Conservation (phyloP, 2,797 vertebrate genomes). For the Tangara arthus region DNA sequence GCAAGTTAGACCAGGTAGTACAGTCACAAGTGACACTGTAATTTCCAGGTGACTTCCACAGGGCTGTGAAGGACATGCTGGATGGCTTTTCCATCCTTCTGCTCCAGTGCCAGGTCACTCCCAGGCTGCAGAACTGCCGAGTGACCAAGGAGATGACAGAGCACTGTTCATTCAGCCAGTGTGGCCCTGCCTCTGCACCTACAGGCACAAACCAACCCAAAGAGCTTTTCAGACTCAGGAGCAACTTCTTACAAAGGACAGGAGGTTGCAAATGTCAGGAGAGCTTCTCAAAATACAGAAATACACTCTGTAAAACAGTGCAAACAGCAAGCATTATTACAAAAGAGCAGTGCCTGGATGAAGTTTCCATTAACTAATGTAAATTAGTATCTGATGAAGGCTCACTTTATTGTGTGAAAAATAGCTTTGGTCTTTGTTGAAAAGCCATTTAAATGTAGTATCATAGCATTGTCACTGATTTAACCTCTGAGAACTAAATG, state of each 20-base stretch:
- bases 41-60: neutral
- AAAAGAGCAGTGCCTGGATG: neutral
- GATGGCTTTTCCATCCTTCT: neutral
- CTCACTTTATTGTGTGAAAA: neutral
- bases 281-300: neutral
- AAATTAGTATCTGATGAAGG: neutral
- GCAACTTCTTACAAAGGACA: neutral
- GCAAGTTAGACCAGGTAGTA: neutral
- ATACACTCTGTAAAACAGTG: neutral
- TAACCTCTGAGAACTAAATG: neutral
- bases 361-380: neutral
- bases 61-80: neutral
- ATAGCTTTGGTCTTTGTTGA: neutral
- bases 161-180: neutral
- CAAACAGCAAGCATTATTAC: neutral
- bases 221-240: neutral
- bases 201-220: neutral
- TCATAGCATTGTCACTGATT: neutral
- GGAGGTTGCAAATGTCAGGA: neutral
- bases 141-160: neutral
- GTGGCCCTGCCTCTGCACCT: neutral
- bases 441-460: neutral
- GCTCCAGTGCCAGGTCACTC: neutral
- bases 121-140: neutral
- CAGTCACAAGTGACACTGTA: neutral